A percentile compares a stretch with the other conserved stretches of the same genome.
Conservation (phyloP, 2,888 invertebrate species). For the Morpho helenor region DNA sequence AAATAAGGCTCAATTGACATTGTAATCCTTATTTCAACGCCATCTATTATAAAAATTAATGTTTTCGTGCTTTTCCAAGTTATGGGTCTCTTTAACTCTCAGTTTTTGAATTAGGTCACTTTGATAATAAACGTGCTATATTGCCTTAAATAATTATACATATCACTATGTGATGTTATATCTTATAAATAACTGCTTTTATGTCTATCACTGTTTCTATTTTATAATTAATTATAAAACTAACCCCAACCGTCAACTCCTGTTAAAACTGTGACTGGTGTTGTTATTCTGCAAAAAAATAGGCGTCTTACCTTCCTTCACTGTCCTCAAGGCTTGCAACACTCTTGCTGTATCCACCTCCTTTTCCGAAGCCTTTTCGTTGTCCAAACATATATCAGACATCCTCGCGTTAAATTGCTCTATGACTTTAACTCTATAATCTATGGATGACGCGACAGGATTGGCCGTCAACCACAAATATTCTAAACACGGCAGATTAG, state of each 20-base stretch:
- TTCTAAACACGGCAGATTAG: slow-evolving; percentile 91
- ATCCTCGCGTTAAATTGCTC: slow-evolving; percentile 92
- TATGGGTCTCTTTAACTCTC: no score
- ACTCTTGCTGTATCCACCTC: slow-evolving; percentile 96
- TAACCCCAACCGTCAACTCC: slow-evolving; percentile 51
- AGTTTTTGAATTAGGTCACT: no score
- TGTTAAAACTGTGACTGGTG: slow-evolving; percentile 66
- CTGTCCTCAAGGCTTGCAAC: slow-evolving; percentile 90
- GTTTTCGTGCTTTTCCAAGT: no score
- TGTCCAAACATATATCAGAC: slow-evolving; percentile 91
- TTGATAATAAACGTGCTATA: neutral
- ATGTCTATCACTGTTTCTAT: neutral
- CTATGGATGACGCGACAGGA: slow-evolving; percentile 90
- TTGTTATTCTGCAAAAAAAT: slow-evolving; percentile 74
- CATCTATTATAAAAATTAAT: no score
- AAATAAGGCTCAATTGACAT: no score
- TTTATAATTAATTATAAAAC: slow-evolving; percentile 8
- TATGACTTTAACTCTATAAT: slow-evolving; percentile 94
- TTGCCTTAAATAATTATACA: neutral
- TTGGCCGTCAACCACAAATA: slow-evolving; percentile 93
- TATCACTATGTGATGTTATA: neutral
- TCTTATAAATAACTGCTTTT: neutral
- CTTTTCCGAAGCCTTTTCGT: slow-evolving; percentile 90
- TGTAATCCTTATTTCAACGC: no score
- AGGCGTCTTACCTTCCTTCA: slow-evolving; percentile 84